Evolutionary conservation across 2,113 vertebrate genomes (phyloP).

Genomic region (Alces alces): DNA sequence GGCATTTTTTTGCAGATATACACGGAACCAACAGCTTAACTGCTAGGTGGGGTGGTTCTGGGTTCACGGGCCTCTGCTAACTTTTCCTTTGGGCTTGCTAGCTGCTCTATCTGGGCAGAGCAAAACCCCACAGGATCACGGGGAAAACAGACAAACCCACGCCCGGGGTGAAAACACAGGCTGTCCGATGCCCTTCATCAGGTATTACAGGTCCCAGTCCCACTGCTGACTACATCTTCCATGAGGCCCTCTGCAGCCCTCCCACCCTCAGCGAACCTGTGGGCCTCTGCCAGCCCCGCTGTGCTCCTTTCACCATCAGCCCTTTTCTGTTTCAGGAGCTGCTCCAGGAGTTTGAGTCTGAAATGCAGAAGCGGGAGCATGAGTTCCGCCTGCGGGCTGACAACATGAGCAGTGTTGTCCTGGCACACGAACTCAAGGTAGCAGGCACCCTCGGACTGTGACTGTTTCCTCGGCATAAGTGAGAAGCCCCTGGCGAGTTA

Average conservation of each 20-base stretch:
- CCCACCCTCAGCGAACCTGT: neutral
- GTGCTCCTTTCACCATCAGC: neutral
- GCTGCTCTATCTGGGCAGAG: neutral
- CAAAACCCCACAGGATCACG: neutral
- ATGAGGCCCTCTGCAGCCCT: neutral
- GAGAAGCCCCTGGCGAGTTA: accelerated
- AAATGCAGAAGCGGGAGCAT: slow-evolving; percentile 77
- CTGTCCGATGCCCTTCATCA: neutral
- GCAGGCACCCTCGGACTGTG: accelerated
- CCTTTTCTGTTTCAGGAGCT: slow-evolving; percentile 79
- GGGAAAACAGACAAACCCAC: too few species aligned
- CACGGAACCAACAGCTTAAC: neutral
- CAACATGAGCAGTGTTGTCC: slow-evolving; percentile 73
- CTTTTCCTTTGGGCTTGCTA: neutral
- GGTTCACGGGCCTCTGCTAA: neutral
- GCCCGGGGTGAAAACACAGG: neutral
- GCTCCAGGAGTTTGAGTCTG: slow-evolving; percentile 77
- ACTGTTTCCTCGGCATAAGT: too few species aligned
- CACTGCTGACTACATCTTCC: neutral
- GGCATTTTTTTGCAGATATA: neutral
- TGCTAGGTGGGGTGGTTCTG: neutral
- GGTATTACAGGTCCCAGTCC: neutral
- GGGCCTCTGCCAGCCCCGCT: neutral
- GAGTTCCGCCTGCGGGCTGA: slow-evolving; percentile 79
- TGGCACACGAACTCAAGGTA: slow-evolving; percentile 84